These are phyloP conservation scores for Anomalospiza imberbis DNA, from an alignment of 2,797 vertebrate species.

Conservation along the genomic window DNA sequence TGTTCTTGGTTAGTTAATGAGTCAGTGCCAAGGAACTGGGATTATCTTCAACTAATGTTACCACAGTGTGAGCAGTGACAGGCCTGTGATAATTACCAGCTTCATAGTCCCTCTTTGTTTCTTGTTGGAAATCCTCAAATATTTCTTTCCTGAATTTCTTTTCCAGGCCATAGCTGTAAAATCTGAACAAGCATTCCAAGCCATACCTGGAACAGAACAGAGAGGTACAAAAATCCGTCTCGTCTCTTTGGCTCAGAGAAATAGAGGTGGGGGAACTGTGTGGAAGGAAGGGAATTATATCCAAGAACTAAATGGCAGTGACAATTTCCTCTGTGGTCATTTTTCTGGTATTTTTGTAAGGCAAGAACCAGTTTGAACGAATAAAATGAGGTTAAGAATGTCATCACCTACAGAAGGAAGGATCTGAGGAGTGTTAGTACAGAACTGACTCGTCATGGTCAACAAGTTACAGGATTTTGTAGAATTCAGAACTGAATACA, in stretches of 20 bases:
- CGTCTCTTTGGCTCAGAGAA: not conserved
- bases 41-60: not conserved
- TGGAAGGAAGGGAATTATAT: not conserved
- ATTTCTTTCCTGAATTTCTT: constrained; percentile 91
- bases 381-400: not conserved
- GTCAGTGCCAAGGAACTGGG: not conserved
- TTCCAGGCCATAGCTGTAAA: constrained; percentile 96
- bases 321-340: not conserved
- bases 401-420: not conserved
- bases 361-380: not conserved
- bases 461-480: not conserved
- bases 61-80: not conserved
- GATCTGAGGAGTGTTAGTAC: not conserved
- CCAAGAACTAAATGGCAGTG: not conserved
- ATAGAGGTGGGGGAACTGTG: accelerated
- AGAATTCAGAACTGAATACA: not conserved
- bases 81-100: constrained; percentile 80
- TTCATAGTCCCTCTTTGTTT: constrained; percentile 92
- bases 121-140: constrained; percentile 94
- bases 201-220: constrained; percentile 82
- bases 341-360: not conserved
- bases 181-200: constrained; percentile 94
- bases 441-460: not conserved
- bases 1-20: not conserved
- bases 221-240: not conserved